Base-by-base conservation (phyloP, 1,140 invertebrate species). In the Fopius arisanus region DNA sequence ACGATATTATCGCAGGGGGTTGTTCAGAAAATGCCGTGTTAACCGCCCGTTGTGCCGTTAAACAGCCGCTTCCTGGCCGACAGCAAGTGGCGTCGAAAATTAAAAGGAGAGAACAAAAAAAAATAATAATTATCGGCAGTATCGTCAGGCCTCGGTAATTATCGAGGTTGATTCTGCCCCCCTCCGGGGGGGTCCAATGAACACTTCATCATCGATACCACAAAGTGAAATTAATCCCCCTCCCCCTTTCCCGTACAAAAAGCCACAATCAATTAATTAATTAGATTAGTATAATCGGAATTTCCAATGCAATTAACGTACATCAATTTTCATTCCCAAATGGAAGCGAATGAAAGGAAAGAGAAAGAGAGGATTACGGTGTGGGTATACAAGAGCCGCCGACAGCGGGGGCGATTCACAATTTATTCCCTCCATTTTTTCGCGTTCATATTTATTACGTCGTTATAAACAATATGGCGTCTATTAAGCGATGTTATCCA, bases 351-450 rank as follows among this genome's bases (percentile, higher is more conserved):
- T 54, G 41, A 73, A 4, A 48, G 51, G 54, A 40, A 48, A 51
- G 33, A 40, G 59, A 26, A 72, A 71, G 70, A 43, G 43, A 19
- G n/a, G 43, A 48, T 14, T 48, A n/a, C 43, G 14, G 43, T 48
- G 43, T 48, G n/a, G 43, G 43, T 48, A 48, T 14, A 43, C 70
- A 77, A 76, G 73, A 67, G 72, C 73, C 73, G 83, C 74, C 77
- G 79, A 80, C 79, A 82, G 81, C 79, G 83, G 80, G 81, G 84
- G 82, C 83, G 81, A 84, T 82, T 75, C 81, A 83, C 79, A 84
- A 87, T 87, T 87, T 87, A 87, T 87, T 79, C 83, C 81, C 81
- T 86, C 86, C 83, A 85, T 87, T 87, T 83, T 79, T 73, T 73
- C 80, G 77, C 77, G 81, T 84, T 80, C 83, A 86, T 87, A 87